These are phyloP conservation scores for Cataglyphis hispanica DNA, from an alignment of 1,140 invertebrate species.

Conservation along the genomic window DNA sequence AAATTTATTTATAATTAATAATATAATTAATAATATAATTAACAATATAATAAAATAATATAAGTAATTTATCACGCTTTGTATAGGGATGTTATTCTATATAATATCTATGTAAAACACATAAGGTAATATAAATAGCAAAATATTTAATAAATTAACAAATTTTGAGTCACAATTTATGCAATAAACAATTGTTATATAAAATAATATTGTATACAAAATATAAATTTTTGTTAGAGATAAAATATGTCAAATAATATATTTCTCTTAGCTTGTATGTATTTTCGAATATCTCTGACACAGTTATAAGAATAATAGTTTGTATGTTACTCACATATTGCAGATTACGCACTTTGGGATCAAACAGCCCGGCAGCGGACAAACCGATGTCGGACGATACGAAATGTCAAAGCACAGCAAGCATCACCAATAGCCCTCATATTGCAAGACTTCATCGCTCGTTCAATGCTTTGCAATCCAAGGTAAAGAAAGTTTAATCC, in stretches of 20 bases:
- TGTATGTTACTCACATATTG: not conserved
- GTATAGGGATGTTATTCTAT: constrained; percentile 1
- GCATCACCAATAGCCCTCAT: constrained; percentile 12
- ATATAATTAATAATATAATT: too few species aligned
- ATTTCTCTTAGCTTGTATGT: not conserved
- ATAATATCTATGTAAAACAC: not conserved
- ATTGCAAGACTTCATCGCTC: constrained; percentile 51
- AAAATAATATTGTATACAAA: not conserved
- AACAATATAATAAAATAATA: too few species aligned
- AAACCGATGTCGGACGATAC: constrained; percentile 16
- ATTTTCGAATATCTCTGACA: not conserved
- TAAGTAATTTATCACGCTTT: not conserved
- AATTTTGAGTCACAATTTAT: not conserved
- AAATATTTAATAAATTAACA: not conserved
- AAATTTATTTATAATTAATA: too few species aligned
- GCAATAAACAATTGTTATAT: not conserved
- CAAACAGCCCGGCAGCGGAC: not conserved
- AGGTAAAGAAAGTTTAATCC: constrained; percentile 36
- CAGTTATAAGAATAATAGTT: not conserved
- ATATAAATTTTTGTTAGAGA: not conserved
- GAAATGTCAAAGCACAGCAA: constrained; percentile 35
- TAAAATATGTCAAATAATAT: not conserved
- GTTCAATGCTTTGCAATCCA: constrained; percentile 34
- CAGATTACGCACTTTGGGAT: constrained; percentile 62
- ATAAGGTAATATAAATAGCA: not conserved